A percentile compares a stretch with the other conserved stretches of the same genome.
Conservation (phyloP, 2,113 vertebrate genomes). For the Psittacus erithacus region DNA sequence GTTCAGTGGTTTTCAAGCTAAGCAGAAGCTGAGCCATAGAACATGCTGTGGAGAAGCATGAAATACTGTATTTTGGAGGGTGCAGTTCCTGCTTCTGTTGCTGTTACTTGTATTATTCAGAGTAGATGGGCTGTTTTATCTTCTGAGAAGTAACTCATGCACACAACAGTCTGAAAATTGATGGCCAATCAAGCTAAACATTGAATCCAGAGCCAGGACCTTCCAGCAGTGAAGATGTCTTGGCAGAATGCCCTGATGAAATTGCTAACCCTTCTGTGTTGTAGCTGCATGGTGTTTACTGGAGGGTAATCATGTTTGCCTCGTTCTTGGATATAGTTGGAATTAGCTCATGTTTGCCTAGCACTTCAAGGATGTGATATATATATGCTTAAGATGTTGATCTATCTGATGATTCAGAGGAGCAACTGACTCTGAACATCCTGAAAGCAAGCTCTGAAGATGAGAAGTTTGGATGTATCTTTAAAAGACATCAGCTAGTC, state of each 20-base stretch:
- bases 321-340: neutral
- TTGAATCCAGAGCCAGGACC: neutral
- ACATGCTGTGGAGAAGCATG: neutral
- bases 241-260: neutral
- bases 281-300: neutral
- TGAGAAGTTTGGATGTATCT: neutral
- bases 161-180: neutral
- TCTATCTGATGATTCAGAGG: neutral
- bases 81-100: neutral
- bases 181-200: neutral
- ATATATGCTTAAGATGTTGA: neutral
- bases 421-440: neutral
- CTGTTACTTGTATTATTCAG: neutral
- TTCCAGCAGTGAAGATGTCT: neutral
- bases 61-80: neutral
- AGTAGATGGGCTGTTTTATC: neutral
- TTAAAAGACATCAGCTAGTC: neutral
- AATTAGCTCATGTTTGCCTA: neutral
- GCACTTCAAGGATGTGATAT: neutral
- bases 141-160: neutral
- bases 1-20: neutral
- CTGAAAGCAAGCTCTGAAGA: neutral
- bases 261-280: neutral
- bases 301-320: rapidly evolving
- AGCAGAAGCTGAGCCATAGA: neutral